Evolutionary conservation across 1,140 invertebrate genomes (phyloP), one percentile per base, ranked within the genome.

Genomic region (Asbolus verrucosus): DNA sequence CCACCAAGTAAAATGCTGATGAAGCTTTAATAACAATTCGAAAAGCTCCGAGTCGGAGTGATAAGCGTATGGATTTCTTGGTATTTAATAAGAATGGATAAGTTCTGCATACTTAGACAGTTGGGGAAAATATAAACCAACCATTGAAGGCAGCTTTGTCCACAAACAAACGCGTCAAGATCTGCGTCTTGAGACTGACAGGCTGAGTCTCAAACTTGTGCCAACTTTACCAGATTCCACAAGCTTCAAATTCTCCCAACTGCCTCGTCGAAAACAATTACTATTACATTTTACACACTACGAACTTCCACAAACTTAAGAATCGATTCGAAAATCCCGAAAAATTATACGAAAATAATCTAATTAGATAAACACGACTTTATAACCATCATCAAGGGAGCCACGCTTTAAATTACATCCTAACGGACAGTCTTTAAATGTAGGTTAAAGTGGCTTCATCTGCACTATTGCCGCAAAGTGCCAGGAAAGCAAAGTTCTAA

Each of bases 401-500:
- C n/a, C n/a, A n/a, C n/a, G n/a, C n/a, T n/a, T n/a, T n/a, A n/a
- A n/a, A n/a, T n/a, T n/a, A n/a, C n/a, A n/a, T n/a, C n/a, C n/a
- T n/a, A n/a, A n/a, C n/a, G n/a, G 41, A 9, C 15, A 21, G 15
- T 19, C 16, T 46, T 46, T 46, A 46, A 46, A 43, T 16, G 13
- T 16, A 16, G 15, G 39, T 43, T 30, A 30, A 60, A 60, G 30
- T n/a, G n/a, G n/a, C n/a, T n/a, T n/a, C 30, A 31, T 1, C 59
- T 62, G 16, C 59, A 62, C 19, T 30, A 31, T 60, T 30, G 18
- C 59, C 59, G 16, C 59, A 62, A 62, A 62, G 36, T 36, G 59
- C 36, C 59, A 62, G 14, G 14, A 36, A 62, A 62, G 59, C 59
- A 62, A 62, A 62, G 59, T 62, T 62, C 59, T 60, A 62, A 62